Base-by-base conservation (phyloP, 2,113 vertebrate genomes). In the Phodopus roborovskii region DNA sequence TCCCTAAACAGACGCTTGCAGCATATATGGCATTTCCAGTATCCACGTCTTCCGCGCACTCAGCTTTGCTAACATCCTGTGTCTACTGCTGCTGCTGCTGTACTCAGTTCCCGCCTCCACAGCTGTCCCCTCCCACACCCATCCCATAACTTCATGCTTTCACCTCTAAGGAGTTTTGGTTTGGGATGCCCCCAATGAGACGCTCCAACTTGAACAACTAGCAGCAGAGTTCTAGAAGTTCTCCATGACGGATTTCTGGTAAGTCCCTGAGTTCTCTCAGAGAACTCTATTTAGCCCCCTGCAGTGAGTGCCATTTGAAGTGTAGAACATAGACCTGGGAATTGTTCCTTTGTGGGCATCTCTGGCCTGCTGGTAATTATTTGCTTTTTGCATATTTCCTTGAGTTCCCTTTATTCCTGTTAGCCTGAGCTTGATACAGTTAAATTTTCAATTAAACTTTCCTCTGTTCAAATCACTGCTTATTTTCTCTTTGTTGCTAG, bases 381-480 rank as follows among this genome's bases (percentile, higher is more conserved):
- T 88, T 87, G 39, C 22, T 88, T 48, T 53, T 87, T 78, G 0
- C 26, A 75, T 50, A n/a, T 88, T 26, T 4, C 26, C 5, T 85
- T 36, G 30, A 56, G 60, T 83, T 83, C 28, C 48, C 62, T 66
- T 90, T 68, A 39, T 58, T 91, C 56, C 56, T 82, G 15, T 3
- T 42, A 86, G 53, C 13, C 81, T 22, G 42, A 77, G 74, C 60
- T 71, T 68, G 10, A 71, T 79, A 42, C 3, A 93, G 48, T 88
- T 95, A 94, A 56, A 73, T 94, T 28, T 97, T 74, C 82, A 66
- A 53, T 50, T 86, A 89, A 90, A 91, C 78, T 16, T 66, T 88
- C 81, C 20, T 36, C 39, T 87, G 2, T 90, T 92, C 62, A 91
- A 91, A 79, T 83, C 60, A 68, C 75, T 66, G 4, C 75, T 19